A percentile compares a stretch with the other conserved stretches of the same genome.
These are phyloP conservation scores for Pseudomyrmex gracilis DNA, from an alignment of 1,140 invertebrate species.

Conservation along the genomic window DNA sequence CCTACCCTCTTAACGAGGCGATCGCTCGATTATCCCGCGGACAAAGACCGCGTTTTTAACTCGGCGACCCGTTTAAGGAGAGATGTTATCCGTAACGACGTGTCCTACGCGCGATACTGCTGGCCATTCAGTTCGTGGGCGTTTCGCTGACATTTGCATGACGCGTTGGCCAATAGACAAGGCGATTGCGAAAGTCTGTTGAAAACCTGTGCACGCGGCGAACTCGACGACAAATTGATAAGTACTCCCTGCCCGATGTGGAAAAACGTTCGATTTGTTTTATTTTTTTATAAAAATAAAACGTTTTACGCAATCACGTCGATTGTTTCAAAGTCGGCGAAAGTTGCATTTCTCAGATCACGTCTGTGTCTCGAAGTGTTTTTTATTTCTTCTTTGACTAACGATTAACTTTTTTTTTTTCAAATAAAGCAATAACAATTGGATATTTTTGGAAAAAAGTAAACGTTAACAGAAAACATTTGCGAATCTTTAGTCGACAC, in stretches of 20 bases:
- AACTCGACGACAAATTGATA: conserved; percentile 60
- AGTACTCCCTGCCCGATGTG: conserved; percentile 26
- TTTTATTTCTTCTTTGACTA: not conserved
- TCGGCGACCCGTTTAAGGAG: conserved; percentile 22
- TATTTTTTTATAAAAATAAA: conserved; percentile 19
- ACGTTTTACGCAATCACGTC: conserved; percentile 19
- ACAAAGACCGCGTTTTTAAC: conserved; percentile 63
- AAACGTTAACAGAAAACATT: too few relatives aligned
- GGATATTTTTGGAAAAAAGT: too few relatives aligned
- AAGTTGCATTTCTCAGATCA: not conserved
- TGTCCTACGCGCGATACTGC: conserved; percentile 73
- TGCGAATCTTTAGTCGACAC: too few relatives aligned
- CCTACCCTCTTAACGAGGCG: conserved; percentile 26
- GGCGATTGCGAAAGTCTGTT: conserved; percentile 74
- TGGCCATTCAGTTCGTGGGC: conserved; percentile 74
- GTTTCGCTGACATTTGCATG: conserved; percentile 77
- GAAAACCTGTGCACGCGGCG: conserved; percentile 63
- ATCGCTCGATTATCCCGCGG: conserved; percentile 60
- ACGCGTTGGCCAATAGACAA: conserved; percentile 71
- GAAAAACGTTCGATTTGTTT: conserved; percentile 8
- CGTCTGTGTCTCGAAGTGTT: not conserved
- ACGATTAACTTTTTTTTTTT: too few relatives aligned
- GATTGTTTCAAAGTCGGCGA: not conserved
- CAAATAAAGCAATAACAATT: too few relatives aligned
- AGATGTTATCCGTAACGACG: conserved; percentile 66